Evolutionary conservation across 2,888 invertebrate species (phyloP).

Genomic region (Matsumyia berberina): DNA sequence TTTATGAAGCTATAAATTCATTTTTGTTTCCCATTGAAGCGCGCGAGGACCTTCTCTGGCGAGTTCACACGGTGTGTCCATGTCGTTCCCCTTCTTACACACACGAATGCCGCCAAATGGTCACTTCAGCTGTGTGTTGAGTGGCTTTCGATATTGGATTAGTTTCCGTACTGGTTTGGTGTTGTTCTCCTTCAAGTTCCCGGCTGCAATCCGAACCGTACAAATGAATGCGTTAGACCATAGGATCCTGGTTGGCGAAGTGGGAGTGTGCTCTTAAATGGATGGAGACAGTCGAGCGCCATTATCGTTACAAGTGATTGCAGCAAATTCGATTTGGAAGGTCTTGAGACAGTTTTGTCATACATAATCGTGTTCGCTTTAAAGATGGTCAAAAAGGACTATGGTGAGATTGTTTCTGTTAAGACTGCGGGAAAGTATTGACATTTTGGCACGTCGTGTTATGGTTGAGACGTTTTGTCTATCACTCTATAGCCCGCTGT

Average conservation of each 20-base stretch:
- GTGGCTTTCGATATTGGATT: slow-evolving; percentile 74
- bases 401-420: background rate
- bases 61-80: slow-evolving; percentile 64
- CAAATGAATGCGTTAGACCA: slow-evolving; percentile 50
- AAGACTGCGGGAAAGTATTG: background rate
- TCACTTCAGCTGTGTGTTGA: slow-evolving; percentile 64
- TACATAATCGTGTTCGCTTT: slow-evolving; percentile 32
- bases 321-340: slow-evolving; percentile 63
- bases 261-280: slow-evolving; percentile 16
- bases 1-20: slow-evolving; percentile 82
- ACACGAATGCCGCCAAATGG: slow-evolving; percentile 70
- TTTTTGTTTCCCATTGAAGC: slow-evolving; percentile 78
- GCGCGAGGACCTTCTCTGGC: slow-evolving; percentile 34
- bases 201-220: slow-evolving; percentile 64
- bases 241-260: slow-evolving; percentile 54
- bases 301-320: slow-evolving; percentile 72
- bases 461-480: background rate
- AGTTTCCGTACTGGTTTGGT: slow-evolving; percentile 62
- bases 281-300: slow-evolving; percentile 51
- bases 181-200: slow-evolving; percentile 54
- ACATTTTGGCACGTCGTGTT: too few species aligned
- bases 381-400: slow-evolving; percentile 15
- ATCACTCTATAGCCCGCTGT: too few species aligned
- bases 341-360: slow-evolving; percentile 47
- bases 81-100: slow-evolving; percentile 26